phyloP scores from a whole-genome alignment of 2,888 invertebrate genomes.

The Autographa pulchrina region DNA sequence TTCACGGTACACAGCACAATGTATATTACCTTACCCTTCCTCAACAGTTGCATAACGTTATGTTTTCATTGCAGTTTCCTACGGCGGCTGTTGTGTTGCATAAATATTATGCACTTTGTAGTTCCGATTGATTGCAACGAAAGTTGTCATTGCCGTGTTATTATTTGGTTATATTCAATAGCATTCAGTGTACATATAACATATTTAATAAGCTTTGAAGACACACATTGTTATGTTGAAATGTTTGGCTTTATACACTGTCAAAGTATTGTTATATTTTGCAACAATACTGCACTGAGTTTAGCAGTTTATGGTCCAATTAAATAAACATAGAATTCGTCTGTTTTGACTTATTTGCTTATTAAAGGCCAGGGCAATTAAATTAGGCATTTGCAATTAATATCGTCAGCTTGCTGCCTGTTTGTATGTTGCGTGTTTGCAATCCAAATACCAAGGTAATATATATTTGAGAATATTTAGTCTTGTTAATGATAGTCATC shows the following conservation, averaged over 20 bases:
- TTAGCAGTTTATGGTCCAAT: not conserved
- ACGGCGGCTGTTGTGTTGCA: not conserved
- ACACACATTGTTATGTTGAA: not conserved
- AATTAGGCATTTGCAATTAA: not conserved
- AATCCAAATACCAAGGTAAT: not conserved
- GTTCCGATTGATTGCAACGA: not conserved
- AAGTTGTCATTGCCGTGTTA: not conserved
- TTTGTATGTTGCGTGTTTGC: not conserved
- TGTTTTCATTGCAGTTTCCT: not conserved
- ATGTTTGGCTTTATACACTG: not conserved
- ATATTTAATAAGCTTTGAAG: not conserved
- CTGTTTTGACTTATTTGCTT: too few relatives aligned
- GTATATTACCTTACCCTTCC: not conserved
- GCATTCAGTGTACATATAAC: not conserved
- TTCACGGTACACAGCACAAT: not conserved
- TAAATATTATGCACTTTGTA: constrained; percentile 4
- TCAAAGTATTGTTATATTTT: not conserved
- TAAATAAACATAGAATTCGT: not conserved
- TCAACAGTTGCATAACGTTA: not conserved
- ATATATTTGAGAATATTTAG: not conserved
- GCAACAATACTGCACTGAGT: not conserved
- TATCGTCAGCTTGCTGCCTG: not conserved
- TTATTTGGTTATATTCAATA: not conserved
- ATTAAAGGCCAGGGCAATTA: not conserved
- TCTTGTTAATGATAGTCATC: not conserved